Evolutionary conservation across 2,113 vertebrate genomes (phyloP).

Genomic region (Thomomys bottae): DNA sequence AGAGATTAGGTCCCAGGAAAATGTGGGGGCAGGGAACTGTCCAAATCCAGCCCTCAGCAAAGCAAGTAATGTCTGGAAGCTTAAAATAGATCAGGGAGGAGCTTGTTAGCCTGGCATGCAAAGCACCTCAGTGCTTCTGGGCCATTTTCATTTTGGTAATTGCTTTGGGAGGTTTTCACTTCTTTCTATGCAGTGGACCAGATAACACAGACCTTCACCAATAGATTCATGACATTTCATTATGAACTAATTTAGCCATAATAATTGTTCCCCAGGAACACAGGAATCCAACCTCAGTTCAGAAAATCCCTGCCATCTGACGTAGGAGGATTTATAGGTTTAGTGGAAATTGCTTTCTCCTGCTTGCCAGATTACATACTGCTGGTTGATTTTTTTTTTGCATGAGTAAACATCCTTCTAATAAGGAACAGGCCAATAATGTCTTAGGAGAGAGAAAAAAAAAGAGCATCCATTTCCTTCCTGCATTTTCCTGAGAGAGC

Average conservation of each 20-base stretch:
- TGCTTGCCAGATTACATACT: constrained; percentile 90
- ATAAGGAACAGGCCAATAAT: constrained; percentile 85
- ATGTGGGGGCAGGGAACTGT: not conserved
- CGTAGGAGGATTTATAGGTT: constrained; percentile 93
- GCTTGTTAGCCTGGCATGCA: not conserved
- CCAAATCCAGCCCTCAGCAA: constrained; percentile 51
- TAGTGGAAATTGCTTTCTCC: constrained; percentile 92
- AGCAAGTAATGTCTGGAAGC: constrained; percentile 53
- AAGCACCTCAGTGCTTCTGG: not conserved
- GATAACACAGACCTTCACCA: constrained; percentile 13
- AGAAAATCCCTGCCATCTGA: constrained; percentile 93
- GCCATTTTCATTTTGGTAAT: constrained; percentile 32
- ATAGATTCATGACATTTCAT: constrained; percentile 34
- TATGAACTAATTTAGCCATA: constrained; percentile 79
- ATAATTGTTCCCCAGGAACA: constrained; percentile 78
- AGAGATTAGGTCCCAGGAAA: not conserved
- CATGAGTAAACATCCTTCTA: constrained; percentile 87
- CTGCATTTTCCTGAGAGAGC: constrained; percentile 74
- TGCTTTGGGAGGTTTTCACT: constrained; percentile 28
- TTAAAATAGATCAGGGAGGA: constrained; percentile 58
- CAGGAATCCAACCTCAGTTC: constrained; percentile 83
- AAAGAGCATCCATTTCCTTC: constrained; percentile 73
- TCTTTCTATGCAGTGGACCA: constrained; percentile 10
- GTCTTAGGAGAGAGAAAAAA: constrained; percentile 84
- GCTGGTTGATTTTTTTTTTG: constrained; percentile 83